Base-by-base conservation (phyloP, 2,113 vertebrate species). In the Geococcyx californianus region DNA sequence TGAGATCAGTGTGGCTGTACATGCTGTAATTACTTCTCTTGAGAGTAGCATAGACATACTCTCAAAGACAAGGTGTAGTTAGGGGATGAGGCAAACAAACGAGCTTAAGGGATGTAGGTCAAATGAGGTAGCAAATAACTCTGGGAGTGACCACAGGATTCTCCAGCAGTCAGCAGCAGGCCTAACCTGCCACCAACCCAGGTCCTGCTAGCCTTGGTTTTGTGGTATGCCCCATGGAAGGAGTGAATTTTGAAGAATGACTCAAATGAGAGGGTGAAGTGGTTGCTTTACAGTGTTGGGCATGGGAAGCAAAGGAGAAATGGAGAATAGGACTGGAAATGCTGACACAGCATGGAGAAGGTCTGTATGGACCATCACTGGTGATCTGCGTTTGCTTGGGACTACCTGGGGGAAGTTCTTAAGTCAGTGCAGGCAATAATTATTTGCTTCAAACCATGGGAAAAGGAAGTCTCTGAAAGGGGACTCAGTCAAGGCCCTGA, bases 21-120 rank as follows among this genome's bases (percentile, higher is more conserved):
- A 51, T 0, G 2, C 88, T 86, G 63, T 80, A 96, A 96, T 96
- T 97, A 95, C 72, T 60, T 90, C 88, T 94, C 79, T 51, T 79
- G 75, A 88, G 90, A 90, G 70, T 55, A 31, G 10, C 6, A 10
- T 11, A 83, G 87, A 54, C 79, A 25, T 28, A 51, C 18, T 94
- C 74, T 75, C 62, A 88, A 90, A 92, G 79, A 51, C 63, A 83
- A 90, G 75, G 59, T 55, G 63, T 93, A 89, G 70, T 94, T 77
- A 87, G 23, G 38, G 45, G 42, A 62, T 38, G 75, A 94, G 67
- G 47, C 51, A 95, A 97, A 95, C 84, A 95, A 95, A 87, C 79
- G 84, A 70, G 59, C 31, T 66, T 83, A 87, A 89, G 74, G 51
- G 87, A 79, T 79, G 74, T 73, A 49, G 78, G 91, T 91, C 89